Base-by-base conservation (phyloP, 2,113 vertebrate species). In the Podocnemis expansa region DNA sequence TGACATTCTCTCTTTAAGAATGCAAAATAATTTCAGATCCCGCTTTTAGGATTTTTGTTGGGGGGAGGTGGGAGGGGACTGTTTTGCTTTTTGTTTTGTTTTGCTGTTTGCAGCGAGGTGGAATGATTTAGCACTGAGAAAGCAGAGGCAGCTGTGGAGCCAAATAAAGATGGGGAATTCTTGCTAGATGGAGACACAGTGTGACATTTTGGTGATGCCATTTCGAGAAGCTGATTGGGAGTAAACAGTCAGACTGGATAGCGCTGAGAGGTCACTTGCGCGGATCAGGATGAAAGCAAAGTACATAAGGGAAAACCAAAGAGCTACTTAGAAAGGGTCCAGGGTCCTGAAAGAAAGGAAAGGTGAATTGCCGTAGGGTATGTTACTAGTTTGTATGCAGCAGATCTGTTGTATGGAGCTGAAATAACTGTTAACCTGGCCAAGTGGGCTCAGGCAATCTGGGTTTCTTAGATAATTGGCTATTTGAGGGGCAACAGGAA, bases 361-460 rank as follows among this genome's bases (percentile, higher is more conserved):
- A 63, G 31, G 14, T 13, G 43, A 3, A 11, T 27, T 25, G 60
- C 54, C 2, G 0, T 2, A 2, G 1, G 6, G 70, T 19, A 7
- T 13, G 27, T 41, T 80, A 60, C 47, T 82, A 27, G 43, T 8
- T 80, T 1, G 1, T 1, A 80, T 51, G 2, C 10, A 3, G 43
- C 4, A 83, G 43, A 47, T 16, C 19, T 29, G 78, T 12, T 31
- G 29, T 60, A 29, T 34, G 29, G 41, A 43, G 25, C 9, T 12
- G 58, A 43, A 45, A 82, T 60, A 82, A 24, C 41, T 31, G 4
- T 67, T n/a, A 49, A 47, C 47, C 43, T 49, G 13, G 31, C 29
- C 58, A n/a, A 43, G 16, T 47, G 13, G 22, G 29, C 56, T 22
- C 13, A 81, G 4, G 19, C 10, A 21, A 55, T 38, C 67, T 38